Evolutionary conservation across 2,797 vertebrate species (phyloP).

Genomic region (Strix occidentalis): DNA sequence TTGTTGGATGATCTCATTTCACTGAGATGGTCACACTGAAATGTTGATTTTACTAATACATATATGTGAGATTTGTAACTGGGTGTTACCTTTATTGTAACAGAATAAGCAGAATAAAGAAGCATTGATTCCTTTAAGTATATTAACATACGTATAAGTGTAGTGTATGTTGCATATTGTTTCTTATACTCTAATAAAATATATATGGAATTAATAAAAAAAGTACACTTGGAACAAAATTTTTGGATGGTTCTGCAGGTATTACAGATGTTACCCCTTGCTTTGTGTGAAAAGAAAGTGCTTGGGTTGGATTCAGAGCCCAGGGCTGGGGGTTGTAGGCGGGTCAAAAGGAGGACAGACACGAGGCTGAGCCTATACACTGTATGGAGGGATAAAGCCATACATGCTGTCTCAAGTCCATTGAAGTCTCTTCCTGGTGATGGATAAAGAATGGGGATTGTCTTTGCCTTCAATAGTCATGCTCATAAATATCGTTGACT

Average conservation of each 20-base stretch:
- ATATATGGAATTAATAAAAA: constrained; percentile 44
- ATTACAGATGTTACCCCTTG: neutral
- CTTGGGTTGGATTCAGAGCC: neutral
- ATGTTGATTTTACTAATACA: constrained; percentile 27
- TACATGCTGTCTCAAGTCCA: neutral
- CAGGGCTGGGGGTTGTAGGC: neutral
- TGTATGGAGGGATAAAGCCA: neutral
- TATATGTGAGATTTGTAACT: constrained; percentile 38
- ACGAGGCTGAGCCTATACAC: neutral
- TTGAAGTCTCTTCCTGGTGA: neutral
- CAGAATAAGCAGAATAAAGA: neutral
- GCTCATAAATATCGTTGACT: constrained; percentile 19
- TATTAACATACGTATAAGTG: constrained; percentile 1
- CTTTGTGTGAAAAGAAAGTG: neutral
- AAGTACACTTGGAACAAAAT: neutral
- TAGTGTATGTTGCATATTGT: neutral
- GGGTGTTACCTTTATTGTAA: constrained; percentile 24
- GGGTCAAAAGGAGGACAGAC: neutral
- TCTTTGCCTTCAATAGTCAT: neutral
- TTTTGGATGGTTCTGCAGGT: neutral
- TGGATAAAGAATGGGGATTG: neutral
- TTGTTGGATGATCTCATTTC: neutral
- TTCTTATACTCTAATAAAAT: constrained; percentile 50
- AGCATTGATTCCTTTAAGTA: constrained; percentile 5
- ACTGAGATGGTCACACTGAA: neutral